A percentile compares a stretch with the other conserved stretches of the same genome.
Evolutionary conservation across 1,140 invertebrate species (phyloP).

Genomic region (Drosophila eugracilis): DNA sequence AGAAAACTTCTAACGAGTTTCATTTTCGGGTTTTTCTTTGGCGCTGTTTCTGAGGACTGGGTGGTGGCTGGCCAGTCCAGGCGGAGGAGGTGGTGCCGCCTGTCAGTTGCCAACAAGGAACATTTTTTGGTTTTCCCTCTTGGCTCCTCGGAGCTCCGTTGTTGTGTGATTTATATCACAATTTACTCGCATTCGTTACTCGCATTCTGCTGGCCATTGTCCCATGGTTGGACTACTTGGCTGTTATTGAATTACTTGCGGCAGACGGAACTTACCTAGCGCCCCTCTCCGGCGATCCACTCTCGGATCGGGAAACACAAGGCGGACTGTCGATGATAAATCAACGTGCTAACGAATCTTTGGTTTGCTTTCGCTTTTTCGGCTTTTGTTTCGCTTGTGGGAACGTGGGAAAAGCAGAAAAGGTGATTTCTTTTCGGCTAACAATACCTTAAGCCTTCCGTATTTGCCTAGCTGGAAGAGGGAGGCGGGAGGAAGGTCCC

Average conservation of each 20-base stretch:
- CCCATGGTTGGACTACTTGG: slow-evolving; percentile 24
- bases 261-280: slow-evolving; percentile 37
- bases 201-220: slow-evolving; percentile 13
- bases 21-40: slow-evolving; percentile 54
- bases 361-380: slow-evolving; percentile 48
- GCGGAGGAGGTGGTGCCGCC: slow-evolving; percentile 16
- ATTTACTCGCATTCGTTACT: slow-evolving; percentile 73
- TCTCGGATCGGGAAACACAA: too few relatives aligned
- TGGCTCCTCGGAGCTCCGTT: not conserved
- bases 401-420: slow-evolving; percentile 5
- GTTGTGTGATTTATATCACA: slow-evolving; percentile 75
- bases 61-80: not conserved
- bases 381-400: slow-evolving; percentile 37
- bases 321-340: slow-evolving; percentile 71
- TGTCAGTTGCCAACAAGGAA: slow-evolving; percentile 61
- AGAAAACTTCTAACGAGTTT: slow-evolving; percentile 70
- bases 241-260: slow-evolving; percentile 72
- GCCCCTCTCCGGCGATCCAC: slow-evolving; percentile 8
- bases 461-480: slow-evolving; percentile 15
- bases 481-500: not conserved
- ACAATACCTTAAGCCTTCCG: slow-evolving; percentile 70
- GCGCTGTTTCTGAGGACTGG: slow-evolving; percentile 1
- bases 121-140: slow-evolving; percentile 39
- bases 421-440: slow-evolving; percentile 31
- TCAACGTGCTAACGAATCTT: slow-evolving; percentile 71